These are phyloP conservation scores for Tretioscincus oriximinensis DNA, from an alignment of 2,113 vertebrate species.

Conservation along the genomic window DNA sequence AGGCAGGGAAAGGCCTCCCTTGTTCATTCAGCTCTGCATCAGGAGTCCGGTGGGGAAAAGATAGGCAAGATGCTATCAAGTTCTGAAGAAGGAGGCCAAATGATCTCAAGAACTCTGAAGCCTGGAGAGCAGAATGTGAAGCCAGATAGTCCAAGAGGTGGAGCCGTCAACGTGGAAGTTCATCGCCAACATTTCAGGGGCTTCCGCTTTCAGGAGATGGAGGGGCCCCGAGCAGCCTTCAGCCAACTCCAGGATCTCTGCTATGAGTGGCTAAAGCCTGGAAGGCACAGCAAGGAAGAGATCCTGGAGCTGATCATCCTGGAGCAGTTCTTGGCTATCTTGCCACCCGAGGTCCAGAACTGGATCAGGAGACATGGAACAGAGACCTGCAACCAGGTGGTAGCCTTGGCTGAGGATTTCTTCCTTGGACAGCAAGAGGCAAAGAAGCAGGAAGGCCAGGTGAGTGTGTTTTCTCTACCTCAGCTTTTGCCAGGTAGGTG, in stretches of 20 bases:
- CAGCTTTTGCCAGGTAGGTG: neutral
- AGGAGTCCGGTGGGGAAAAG: neutral
- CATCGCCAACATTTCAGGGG: neutral
- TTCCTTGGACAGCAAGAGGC: neutral
- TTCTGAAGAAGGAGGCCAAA: neutral
- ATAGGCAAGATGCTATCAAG: no score
- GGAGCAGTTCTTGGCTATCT: conserved; percentile 19
- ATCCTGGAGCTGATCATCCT: conserved; percentile 16
- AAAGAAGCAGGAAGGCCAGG: neutral
- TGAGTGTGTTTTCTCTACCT: neutral
- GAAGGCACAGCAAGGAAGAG: neutral
- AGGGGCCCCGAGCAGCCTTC: neutral
- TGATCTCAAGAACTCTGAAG: neutral
- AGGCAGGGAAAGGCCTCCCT: neutral
- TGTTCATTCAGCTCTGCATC: neutral
- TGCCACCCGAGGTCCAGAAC: conserved; percentile 8
- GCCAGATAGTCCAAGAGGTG: neutral
- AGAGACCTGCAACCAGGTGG: neutral
- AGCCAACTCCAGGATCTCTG: neutral
- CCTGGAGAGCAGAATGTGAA: neutral
- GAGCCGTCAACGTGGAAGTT: neutral
- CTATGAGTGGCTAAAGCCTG: neutral
- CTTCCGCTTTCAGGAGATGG: neutral
- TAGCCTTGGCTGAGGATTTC: conserved; percentile 6
- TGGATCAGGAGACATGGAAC: neutral